Base-by-base conservation (phyloP, 2,113 vertebrate genomes). In the Pardalotus punctatus region DNA sequence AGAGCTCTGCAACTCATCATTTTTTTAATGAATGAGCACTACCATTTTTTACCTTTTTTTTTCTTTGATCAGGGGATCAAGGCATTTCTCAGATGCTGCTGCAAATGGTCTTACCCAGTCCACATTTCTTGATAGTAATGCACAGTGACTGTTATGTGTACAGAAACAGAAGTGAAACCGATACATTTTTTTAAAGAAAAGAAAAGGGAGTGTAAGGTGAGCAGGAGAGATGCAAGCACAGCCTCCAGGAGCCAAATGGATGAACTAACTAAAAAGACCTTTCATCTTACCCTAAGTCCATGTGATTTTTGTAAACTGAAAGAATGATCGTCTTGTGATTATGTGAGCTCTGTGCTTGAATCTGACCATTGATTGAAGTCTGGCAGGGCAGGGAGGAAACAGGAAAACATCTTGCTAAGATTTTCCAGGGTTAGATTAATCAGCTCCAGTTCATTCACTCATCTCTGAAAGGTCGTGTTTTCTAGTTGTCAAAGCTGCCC, bases 371-470 rank as follows among this genome's bases (percentile, higher is more conserved):
- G 95, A 95, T 47, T 81, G 70, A 88, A 96, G 89, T 57, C 89
- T 96, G 95, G 80, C 86, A 88, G 38, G 60, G 80, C 47, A 93
- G 51, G 33, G 74, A 84, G 64, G 93, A 86, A 91, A 93, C 81
- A 89, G 84, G 93, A 95, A 91, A 94, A 83, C 51, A 64, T 94
- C 88, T 94, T 86, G 60, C 88, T 93, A 92, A 94, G 72, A 88
- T 96, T 95, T 97, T 95, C 96, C 93, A 93, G 38, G 83, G 71
- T 80, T 80, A 58, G 76, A 83, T 92, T 94, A 77, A 90, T 90
- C 96, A 71, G 56, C 51, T 79, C 13, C 64, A 78, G 60, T 86
- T 88, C 76, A 78, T 84, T 93, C 60, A 62, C 56, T 90, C 60
- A 1, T 77, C 58, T 78, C 86, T 85, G 51, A 94, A 95, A 88